Evolutionary conservation across 2,797 vertebrate genomes (phyloP).

Genomic region (Darevskia mixta): DNA sequence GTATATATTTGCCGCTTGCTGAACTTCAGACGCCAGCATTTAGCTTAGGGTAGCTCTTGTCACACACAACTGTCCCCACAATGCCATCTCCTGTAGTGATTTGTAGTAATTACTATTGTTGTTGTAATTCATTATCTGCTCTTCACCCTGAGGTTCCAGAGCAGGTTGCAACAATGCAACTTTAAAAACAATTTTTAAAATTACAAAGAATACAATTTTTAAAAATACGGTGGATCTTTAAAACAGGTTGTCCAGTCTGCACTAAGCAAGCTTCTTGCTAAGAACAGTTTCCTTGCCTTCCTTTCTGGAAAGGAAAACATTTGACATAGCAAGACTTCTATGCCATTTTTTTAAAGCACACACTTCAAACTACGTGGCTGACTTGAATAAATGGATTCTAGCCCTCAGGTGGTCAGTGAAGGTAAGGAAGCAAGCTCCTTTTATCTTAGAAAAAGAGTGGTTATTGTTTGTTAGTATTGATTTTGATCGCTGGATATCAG

Average conservation of each 20-base stretch:
- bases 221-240: too few species aligned
- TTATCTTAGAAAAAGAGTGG: not conserved
- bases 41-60: not conserved
- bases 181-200: too few species aligned
- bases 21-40: not conserved
- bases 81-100: not conserved
- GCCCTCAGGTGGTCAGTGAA: not conserved
- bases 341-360: not conserved
- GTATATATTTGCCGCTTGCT: not conserved
- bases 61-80: too few species aligned
- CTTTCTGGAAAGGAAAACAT: not conserved
- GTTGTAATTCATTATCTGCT: not conserved
- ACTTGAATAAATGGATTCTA: not conserved
- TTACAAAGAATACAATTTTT: too few species aligned
- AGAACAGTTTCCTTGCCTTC: not conserved
- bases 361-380: not conserved
- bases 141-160: not conserved
- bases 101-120: too few species aligned
- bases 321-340: not conserved
- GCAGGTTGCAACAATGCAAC: too few species aligned
- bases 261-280: not conserved
- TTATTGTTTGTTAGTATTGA: conserved; percentile 4
- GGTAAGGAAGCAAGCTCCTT: not conserved
- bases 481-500: conserved; percentile 1
- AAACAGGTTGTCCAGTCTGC: not conserved